Evolutionary conservation across 2,888 invertebrate species (phyloP).

Genomic region (Agrochola litura): DNA sequence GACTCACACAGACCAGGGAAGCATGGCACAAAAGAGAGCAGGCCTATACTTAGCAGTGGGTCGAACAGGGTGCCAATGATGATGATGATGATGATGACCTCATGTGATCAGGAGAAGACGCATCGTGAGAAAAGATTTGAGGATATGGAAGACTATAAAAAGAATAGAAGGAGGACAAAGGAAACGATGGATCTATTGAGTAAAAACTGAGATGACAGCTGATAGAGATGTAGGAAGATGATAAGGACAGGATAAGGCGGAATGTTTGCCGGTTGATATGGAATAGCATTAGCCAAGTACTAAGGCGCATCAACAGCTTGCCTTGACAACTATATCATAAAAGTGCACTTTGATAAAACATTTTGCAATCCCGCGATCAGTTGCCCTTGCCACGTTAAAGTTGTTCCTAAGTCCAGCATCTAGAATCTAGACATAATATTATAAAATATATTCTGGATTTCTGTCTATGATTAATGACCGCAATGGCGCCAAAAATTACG

Average conservation of each 20-base stretch:
- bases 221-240: not conserved
- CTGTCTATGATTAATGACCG: slow-evolving; percentile 7
- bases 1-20: no score
- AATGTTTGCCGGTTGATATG: not conserved
- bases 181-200: not conserved
- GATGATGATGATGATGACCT: no score
- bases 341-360: not conserved
- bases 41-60: no score
- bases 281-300: no score
- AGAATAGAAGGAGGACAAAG: not conserved
- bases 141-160: not conserved
- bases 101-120: not conserved
- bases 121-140: not conserved
- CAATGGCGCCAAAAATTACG: slow-evolving; percentile 16
- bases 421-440: not conserved
- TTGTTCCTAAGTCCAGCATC: not conserved
- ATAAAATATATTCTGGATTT: not conserved
- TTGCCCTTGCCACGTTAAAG: not conserved
- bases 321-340: not conserved
- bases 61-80: no score
- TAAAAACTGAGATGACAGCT: not conserved
- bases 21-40: no score
- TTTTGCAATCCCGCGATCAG: not conserved
- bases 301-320: not conserved
- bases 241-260: not conserved